phyloP scores from a whole-genome alignment of 2,797 vertebrate species.

The Crypturellus tataupa region DNA sequence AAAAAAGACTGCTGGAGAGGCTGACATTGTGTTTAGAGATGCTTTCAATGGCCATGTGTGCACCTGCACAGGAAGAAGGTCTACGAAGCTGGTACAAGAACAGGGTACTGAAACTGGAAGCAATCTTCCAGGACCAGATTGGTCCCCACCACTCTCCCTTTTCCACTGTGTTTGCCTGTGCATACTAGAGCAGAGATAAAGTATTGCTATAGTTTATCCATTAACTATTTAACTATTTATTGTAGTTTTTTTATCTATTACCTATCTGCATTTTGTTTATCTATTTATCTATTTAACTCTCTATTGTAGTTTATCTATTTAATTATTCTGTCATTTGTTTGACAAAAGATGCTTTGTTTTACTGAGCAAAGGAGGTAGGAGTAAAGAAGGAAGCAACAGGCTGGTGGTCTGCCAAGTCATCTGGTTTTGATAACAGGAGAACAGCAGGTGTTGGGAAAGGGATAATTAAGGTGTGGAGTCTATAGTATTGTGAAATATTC shows the following conservation, averaged over 20 bases:
- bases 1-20: neutral
- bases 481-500: constrained; percentile 2
- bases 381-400: neutral
- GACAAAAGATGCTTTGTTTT: neutral
- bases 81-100: neutral
- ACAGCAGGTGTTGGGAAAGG: neutral
- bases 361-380: neutral
- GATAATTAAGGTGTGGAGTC: constrained; percentile 29
- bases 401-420: neutral
- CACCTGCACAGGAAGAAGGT: neutral
- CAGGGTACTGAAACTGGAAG: neutral
- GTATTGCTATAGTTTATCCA: neutral
- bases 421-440: neutral
- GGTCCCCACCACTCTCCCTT: neutral
- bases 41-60: too few species aligned
- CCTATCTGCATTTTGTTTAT: too few species aligned
- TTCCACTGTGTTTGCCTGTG: neutral
- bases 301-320: too few species aligned
- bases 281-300: too few species aligned
- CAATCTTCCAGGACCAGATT: neutral
- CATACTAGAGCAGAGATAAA: neutral
- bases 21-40: neutral
- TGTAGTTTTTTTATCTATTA: too few species aligned
- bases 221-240: too few species aligned
- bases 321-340: neutral